Base-by-base conservation (phyloP, 1,140 invertebrate species). In the Thaumatotibia leucotreta region DNA sequence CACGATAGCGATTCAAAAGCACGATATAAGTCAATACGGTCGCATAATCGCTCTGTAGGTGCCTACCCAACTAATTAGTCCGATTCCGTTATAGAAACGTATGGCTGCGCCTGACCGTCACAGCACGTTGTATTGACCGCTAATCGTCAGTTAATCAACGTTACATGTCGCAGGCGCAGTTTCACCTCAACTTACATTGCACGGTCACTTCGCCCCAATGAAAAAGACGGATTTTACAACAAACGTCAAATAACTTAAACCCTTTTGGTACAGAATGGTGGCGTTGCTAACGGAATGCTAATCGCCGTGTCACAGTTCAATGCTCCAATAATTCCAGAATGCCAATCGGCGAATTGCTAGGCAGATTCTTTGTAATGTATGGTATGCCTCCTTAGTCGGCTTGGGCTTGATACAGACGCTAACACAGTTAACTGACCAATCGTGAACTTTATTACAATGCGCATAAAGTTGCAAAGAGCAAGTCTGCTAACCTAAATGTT, bases 281-380 rank as follows among this genome's bases (percentile, higher is more conserved):
- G 64, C 22, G 62, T 54, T 65, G 66, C 45, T 77, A 77, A 77
- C 74, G 52, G 62, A 39, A 75, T 70, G 67, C 64, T 80, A 80
- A 83, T 80, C 72, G 67, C 35, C 35, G 66, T 86, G 78, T 83
- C 77, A 82, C 77, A 84, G 81, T 84, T 86, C 76, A 84, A 79
- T 80, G 86, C 79, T 81, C 77, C 69, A 79, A 83, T 83, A 82
- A 85, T 73, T 82, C 75, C 45, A 70, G 69, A 70, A 72, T 73
- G 76, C 54, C 70, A 77, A 81, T 80, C 75, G 78, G 52, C 64
- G 22, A 64, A 63, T 27, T 58, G 52, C 52, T 14, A 14, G 52
- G 23, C n/a, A 27, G 39, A 45, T 45, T 45, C 35, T 45, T 45
- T 45, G 39, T 45, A 45, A 20, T 45, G 39, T 45, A 45, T 45